Conservation (phyloP, 2,113 vertebrate species). For the Aptenodytes forsteri region DNA sequence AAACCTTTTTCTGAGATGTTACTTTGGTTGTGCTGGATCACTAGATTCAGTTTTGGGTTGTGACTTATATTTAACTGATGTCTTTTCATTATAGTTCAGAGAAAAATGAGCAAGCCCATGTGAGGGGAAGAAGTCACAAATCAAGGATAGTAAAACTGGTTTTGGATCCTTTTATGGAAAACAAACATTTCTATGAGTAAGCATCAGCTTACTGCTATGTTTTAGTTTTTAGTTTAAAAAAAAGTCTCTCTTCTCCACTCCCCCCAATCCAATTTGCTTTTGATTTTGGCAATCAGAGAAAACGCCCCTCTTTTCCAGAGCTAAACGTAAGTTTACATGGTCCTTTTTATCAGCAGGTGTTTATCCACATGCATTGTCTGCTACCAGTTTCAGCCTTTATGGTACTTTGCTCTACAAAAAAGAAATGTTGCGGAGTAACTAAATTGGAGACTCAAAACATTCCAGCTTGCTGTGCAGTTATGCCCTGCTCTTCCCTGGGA, state of each 20-base stretch:
- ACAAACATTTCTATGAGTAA: background rate
- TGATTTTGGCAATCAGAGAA: background rate
- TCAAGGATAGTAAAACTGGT: background rate
- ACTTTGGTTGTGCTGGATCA: background rate
- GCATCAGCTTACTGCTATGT: background rate
- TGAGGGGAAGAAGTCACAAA: background rate
- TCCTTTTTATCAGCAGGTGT: background rate
- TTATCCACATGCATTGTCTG: background rate
- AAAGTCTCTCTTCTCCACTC: background rate
- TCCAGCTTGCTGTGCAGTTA: background rate
- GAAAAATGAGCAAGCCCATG: background rate
- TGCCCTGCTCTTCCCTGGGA: background rate
- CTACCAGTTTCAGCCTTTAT: background rate
- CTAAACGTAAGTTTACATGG: background rate
- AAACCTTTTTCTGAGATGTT: background rate
- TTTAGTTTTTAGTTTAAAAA: background rate
- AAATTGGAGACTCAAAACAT: background rate
- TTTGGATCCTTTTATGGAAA: background rate
- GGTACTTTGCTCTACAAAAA: background rate
- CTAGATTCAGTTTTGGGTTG: background rate
- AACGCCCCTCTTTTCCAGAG: background rate
- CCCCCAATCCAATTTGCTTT: background rate
- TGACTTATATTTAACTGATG: background rate
- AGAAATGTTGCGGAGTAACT: background rate
- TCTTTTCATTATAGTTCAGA: background rate